These are phyloP conservation scores for Drosophila macrospina DNA, from an alignment of 2,888 invertebrate genomes.

Conservation along the genomic window DNA sequence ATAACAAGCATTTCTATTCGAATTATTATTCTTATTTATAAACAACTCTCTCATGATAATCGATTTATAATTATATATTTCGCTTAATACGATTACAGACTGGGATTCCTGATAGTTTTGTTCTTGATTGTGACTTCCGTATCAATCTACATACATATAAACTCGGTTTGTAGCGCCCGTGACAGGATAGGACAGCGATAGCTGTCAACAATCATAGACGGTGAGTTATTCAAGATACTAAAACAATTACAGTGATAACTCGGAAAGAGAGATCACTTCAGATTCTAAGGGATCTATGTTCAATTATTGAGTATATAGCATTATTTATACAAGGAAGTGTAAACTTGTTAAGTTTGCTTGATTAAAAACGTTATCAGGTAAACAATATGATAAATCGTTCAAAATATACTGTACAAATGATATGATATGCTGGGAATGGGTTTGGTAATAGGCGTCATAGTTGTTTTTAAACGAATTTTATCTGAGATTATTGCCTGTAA, in stretches of 20 bases:
- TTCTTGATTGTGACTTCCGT: constrained; percentile 24
- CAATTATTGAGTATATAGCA: background rate
- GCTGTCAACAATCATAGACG: constrained; percentile 48
- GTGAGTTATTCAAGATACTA: constrained; percentile 47
- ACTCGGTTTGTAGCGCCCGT: constrained; percentile 22
- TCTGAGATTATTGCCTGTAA: constrained; percentile 8
- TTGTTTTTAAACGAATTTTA: background rate
- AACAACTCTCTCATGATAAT: constrained; percentile 6
- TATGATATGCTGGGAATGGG: background rate
- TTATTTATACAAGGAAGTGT: background rate
- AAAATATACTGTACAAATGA: background rate
- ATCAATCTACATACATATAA: constrained; percentile 5
- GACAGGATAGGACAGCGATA: constrained; percentile 43
- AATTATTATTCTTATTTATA: constrained; percentile 1
- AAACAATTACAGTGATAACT: background rate
- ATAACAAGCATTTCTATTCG: constrained; percentile 5
- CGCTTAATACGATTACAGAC: constrained; percentile 29
- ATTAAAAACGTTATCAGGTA: background rate
- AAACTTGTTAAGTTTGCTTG: background rate
- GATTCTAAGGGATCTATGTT: background rate
- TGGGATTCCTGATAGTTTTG: constrained; percentile 17
- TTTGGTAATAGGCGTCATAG: background rate
- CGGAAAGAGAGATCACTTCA: background rate
- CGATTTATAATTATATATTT: constrained; percentile 16
- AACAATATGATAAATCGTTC: background rate